Base-by-base conservation (phyloP, 2,797 vertebrate species). In the Protonibea diacanthus region DNA sequence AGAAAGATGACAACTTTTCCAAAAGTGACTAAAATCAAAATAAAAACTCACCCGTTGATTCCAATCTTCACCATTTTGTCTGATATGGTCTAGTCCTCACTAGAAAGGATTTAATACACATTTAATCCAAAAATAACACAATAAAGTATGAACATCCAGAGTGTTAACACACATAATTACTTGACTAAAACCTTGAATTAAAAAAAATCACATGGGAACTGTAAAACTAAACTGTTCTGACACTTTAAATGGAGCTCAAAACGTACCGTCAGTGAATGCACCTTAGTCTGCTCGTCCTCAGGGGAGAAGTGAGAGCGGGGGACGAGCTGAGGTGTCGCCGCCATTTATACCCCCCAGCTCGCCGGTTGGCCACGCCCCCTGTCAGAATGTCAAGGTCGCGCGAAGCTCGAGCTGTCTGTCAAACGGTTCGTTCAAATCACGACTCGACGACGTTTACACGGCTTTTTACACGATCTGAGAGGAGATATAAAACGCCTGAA, bases 21-120 rank as follows among this genome's bases (percentile, higher is more conserved):
- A 6, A 67, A 42, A 1, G 6, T 6, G 27, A 62, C 2, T 13
- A 6, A 29, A 56, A 60, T 15, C 1, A 12, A 45, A 60, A 38
- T 20, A 17, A 40, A 49, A 42, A 83, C 92, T 92, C 81, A 94
- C 92, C 93, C 93, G 11, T 94, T 94, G 79, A 94, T 85, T 73
- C 93, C 93, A 29, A 94, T 89, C 86, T 94, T 93, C 90, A 94
- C 93, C 93, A 93, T 94, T 18, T 61, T 86, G 84, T 51, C 80
- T 75, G 86, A 62, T 86, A 27, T 57, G 63, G 6, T 83, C 47
- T 8, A 20, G 40, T 85, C 59, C 69, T 74, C 64, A 74, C 86
- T 86, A 71, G 13, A 80, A 5, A 2, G 45, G 14, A 18, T 21
- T 66, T 15, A 5, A 59, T 18, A 1, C 9, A 51, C 6, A 20